Evolutionary conservation across 2,888 invertebrate genomes (phyloP).

Genomic region (Cataglyphis albicans): DNA sequence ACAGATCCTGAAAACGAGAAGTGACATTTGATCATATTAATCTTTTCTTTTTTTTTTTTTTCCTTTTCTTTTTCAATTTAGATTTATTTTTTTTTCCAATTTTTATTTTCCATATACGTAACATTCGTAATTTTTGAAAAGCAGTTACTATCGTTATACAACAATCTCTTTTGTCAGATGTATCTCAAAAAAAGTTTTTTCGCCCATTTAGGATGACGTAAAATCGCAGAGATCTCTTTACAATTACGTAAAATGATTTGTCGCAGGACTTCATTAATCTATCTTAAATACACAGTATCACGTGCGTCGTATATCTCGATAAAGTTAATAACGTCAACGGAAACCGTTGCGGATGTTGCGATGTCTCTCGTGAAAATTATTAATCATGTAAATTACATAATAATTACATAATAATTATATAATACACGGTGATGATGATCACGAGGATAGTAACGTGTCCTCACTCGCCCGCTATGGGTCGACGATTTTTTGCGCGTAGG

Average conservation of each 20-base stretch:
- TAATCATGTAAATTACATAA: conserved; percentile 36
- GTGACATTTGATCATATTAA: conserved; percentile 11
- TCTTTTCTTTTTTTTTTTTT: too few relatives aligned
- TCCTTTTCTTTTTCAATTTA: background rate
- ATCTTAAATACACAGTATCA: background rate
- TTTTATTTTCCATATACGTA: background rate
- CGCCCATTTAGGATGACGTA: background rate
- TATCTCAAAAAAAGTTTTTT: background rate
- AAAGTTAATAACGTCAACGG: conserved; percentile 14
- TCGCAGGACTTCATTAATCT: background rate
- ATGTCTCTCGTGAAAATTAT: conserved; percentile 1
- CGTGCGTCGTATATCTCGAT: background rate
- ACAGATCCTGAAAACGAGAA: conserved; percentile 93
- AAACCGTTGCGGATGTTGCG: conserved; percentile 41
- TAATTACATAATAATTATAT: too few relatives aligned
- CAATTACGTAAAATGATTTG: background rate
- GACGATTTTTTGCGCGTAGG: conserved; percentile 37
- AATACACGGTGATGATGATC: conserved; percentile 1
- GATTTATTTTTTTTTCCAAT: background rate
- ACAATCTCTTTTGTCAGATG: background rate
- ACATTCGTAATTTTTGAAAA: background rate
- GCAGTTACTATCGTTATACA: background rate
- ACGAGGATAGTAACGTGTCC: conserved; percentile 23
- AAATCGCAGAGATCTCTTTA: background rate
- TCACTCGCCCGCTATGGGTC: conserved; percentile 16